A percentile compares a stretch with the other conserved stretches of the same genome.
These are phyloP conservation scores for Spinus pinus DNA, from an alignment of 2,797 vertebrate genomes.

Conservation along the genomic window DNA sequence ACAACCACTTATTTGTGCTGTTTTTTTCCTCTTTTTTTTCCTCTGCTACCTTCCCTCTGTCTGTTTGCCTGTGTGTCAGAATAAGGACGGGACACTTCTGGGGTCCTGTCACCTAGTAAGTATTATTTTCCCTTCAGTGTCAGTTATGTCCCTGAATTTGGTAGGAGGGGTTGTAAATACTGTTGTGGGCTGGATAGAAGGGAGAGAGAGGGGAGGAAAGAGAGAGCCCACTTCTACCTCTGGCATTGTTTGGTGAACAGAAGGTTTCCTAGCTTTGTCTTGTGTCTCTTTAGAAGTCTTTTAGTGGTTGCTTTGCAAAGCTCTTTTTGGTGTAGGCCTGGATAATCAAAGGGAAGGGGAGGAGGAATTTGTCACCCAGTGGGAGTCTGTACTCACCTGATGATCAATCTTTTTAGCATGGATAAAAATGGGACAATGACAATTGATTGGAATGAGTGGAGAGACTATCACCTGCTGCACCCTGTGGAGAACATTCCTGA, in stretches of 20 bases:
- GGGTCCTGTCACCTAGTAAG: constrained; percentile 98
- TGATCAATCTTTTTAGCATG: constrained; percentile 81
- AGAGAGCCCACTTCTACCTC: neutral
- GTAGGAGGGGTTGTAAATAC: neutral
- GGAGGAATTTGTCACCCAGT: neutral
- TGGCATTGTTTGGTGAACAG: neutral
- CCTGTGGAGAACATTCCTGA: constrained; percentile 95
- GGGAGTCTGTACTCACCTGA: neutral
- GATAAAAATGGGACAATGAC: constrained; percentile 97
- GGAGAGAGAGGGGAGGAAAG: neutral
- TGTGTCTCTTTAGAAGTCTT: constrained; percentile 3
- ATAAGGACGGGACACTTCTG: constrained; percentile 92
- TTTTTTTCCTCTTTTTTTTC: constrained; percentile 76
- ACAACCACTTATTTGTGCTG: constrained; percentile 73
- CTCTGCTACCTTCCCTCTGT: constrained; percentile 77
- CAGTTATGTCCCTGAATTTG: neutral
- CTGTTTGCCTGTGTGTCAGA: constrained; percentile 87
- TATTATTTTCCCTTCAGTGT: constrained; percentile 71
- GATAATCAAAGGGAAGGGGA: neutral
- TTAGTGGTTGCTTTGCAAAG: constrained; percentile 28
- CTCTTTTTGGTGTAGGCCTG: neutral
- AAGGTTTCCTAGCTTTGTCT: neutral
- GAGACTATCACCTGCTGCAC: constrained; percentile 93
- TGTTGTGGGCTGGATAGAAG: neutral
- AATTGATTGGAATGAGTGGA: constrained; percentile 96